Evolutionary conservation across 2,888 invertebrate species (phyloP).

Genomic region (Leuctra nigra): DNA sequence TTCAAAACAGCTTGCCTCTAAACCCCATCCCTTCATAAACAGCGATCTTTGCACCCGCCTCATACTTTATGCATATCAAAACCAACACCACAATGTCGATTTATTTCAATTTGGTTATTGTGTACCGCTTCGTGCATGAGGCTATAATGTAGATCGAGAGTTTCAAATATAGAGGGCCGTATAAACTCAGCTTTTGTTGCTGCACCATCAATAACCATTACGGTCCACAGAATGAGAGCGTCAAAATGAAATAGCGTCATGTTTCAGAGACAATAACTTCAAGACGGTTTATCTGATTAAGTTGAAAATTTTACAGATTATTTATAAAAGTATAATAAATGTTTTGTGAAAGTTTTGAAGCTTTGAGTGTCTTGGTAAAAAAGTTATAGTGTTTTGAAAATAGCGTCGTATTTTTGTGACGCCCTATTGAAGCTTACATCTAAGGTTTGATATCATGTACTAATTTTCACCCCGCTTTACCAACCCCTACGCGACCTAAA

Average conservation of each 20-base stretch:
- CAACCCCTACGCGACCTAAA: neutral
- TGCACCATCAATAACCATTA: conserved; percentile 15
- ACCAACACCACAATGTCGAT: neutral
- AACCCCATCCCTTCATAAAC: neutral
- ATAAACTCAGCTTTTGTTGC: neutral
- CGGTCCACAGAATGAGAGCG: too few species aligned
- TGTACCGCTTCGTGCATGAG: neutral
- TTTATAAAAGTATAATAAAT: too few species aligned
- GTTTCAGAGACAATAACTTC: too few species aligned
- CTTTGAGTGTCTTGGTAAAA: too few species aligned
- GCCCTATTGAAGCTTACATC: neutral
- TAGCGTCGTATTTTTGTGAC: too few species aligned
- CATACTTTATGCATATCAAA: neutral
- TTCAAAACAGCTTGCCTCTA: too few species aligned
- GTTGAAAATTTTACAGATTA: too few species aligned
- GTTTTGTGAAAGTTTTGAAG: too few species aligned
- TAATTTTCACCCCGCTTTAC: conserved; percentile 5
- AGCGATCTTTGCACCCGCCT: too few species aligned
- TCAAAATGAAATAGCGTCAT: too few species aligned
- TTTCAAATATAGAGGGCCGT: neutral
- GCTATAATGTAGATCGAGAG: neutral
- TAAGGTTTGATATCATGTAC: conserved; percentile 5
- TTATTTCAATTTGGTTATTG: conserved; percentile 5
- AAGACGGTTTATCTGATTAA: too few species aligned
- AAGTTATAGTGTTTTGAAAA: too few species aligned